These are phyloP conservation scores for Oeneis ivallda DNA, from an alignment of 2,888 invertebrate genomes.

Conservation along the genomic window DNA sequence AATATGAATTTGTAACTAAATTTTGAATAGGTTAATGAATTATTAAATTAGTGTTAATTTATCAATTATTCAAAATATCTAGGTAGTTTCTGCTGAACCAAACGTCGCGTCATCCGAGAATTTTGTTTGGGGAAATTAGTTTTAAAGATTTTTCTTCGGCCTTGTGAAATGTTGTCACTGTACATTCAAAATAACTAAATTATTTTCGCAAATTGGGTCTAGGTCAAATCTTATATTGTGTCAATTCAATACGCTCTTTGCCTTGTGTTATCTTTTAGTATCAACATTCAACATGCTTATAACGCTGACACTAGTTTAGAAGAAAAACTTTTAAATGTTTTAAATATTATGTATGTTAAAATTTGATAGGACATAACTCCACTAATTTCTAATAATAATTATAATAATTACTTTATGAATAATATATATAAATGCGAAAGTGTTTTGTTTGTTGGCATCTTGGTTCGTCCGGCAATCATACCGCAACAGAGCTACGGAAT, in stretches of 20 bases:
- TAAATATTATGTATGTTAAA: too few relatives aligned
- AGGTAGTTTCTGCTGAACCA: not conserved
- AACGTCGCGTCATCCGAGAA: not conserved
- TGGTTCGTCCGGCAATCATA: too few relatives aligned
- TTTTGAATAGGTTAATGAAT: not conserved
- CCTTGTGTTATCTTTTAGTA: not conserved
- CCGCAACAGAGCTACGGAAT: too few relatives aligned
- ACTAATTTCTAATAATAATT: too few relatives aligned
- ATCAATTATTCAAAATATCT: not conserved
- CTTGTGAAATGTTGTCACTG: conserved; percentile 5
- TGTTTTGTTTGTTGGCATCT: too few relatives aligned
- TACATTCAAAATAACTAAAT: conserved; percentile 17
- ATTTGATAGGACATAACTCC: too few relatives aligned
- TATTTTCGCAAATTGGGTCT: conserved; percentile 17
- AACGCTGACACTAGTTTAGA: not conserved
- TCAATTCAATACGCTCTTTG: not conserved
- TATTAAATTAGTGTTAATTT: too few relatives aligned
- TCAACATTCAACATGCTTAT: not conserved
- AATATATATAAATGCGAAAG: too few relatives aligned
- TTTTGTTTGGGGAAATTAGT: not conserved
- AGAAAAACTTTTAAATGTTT: too few relatives aligned
- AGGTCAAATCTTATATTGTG: conserved; percentile 15
- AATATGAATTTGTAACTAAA: conserved; percentile 21
- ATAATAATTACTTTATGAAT: too few relatives aligned
- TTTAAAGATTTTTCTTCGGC: not conserved